Evolutionary conservation across 2,888 invertebrate species (phyloP).

Genomic region (Brachylomia viminalis): DNA sequence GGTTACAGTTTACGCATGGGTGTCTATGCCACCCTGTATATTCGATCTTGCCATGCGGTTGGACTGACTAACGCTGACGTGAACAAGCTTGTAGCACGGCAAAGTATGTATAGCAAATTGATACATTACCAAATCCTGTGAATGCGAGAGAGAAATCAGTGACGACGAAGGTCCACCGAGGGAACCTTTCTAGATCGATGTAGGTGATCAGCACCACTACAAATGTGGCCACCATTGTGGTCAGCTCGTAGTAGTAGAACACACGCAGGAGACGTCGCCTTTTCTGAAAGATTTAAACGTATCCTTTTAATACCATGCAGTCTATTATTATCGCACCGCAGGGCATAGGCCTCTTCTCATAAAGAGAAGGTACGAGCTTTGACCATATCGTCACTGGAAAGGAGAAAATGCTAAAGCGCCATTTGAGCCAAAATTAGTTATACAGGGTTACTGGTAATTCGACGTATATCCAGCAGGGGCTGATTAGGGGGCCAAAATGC

Average conservation of each 20-base stretch:
- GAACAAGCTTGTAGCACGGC: no score
- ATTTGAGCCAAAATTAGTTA: no score
- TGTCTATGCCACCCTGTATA: no score
- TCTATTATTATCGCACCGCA: background rate
- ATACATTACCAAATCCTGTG: slow-evolving; percentile 61
- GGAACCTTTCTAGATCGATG: slow-evolving; percentile 19
- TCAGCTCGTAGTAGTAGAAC: slow-evolving; percentile 69
- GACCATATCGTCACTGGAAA: no score
- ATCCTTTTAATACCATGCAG: background rate
- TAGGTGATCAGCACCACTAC: slow-evolving; percentile 56
- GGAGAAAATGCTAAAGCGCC: no score
- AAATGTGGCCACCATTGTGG: slow-evolving; percentile 64
- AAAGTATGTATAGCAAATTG: background rate
- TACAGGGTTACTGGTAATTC: no score
- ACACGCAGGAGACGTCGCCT: slow-evolving; percentile 55
- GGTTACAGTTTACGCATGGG: background rate
- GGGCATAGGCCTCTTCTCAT: no score
- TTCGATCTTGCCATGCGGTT: no score
- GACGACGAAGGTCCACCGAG: slow-evolving; percentile 23
- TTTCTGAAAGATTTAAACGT: slow-evolving; percentile 63
- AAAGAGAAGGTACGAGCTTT: background rate
- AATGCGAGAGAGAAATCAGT: slow-evolving; percentile 61
- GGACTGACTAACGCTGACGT: background rate
- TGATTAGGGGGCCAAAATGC: no score
- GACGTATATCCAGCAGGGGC: no score